These are phyloP conservation scores for Eristalis arbustorum DNA, from an alignment of 2,888 invertebrate genomes.

Conservation along the genomic window DNA sequence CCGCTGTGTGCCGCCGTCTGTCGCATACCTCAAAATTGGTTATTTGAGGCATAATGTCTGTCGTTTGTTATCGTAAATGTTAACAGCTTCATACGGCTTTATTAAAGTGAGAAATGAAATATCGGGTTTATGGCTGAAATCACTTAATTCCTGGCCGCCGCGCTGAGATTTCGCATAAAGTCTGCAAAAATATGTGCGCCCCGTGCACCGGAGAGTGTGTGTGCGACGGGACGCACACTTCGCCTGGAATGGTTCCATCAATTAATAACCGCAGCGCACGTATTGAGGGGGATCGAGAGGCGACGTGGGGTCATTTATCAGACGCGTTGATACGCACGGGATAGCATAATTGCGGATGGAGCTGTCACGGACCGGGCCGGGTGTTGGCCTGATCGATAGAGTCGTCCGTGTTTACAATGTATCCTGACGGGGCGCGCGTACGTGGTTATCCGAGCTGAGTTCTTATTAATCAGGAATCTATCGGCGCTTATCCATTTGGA, in stretches of 20 bases:
- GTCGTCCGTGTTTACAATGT: constrained; percentile 23
- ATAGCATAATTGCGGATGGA: constrained; percentile 58
- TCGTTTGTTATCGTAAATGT: constrained; percentile 68
- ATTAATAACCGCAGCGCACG: constrained; percentile 54
- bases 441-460: neutral
- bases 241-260: constrained; percentile 33
- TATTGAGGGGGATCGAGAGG: constrained; percentile 31
- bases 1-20: constrained; percentile 43
- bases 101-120: constrained; percentile 71
- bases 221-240: neutral
- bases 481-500: neutral
- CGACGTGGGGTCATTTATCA: constrained; percentile 59
- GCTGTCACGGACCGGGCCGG: constrained; percentile 5
- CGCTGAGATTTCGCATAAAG: constrained; percentile 56
- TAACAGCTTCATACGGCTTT: constrained; percentile 68
- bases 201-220: constrained; percentile 9
- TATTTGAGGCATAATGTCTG: constrained; percentile 63
- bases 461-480: neutral
- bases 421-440: neutral
- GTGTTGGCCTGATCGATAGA: constrained; percentile 34
- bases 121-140: constrained; percentile 70
- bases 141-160: constrained; percentile 62
- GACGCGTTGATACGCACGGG: constrained; percentile 24
- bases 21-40: constrained; percentile 67
- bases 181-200: constrained; percentile 49